Conservation (phyloP, 1,140 invertebrate genomes). For the Probaryconus sp. region DNA sequence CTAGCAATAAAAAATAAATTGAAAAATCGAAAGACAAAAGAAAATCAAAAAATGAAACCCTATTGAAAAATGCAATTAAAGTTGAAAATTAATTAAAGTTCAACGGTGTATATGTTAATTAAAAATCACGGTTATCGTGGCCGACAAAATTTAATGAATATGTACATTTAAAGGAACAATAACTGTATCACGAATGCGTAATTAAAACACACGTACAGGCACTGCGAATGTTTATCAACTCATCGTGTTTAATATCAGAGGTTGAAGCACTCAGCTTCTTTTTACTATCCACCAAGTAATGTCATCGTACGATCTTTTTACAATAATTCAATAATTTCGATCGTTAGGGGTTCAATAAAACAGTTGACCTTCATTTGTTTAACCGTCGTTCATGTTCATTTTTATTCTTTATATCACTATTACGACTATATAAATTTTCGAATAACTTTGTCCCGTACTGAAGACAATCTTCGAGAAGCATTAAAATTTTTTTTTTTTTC, state of each 20-base stretch:
- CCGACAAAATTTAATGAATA: background rate
- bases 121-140: background rate
- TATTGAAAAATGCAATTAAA: too few species aligned
- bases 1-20: too few species aligned
- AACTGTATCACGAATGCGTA: background rate
- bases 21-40: too few species aligned
- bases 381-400: conserved; percentile 4
- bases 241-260: conserved; percentile 15
- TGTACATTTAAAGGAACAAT: background rate
- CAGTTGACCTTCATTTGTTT: background rate
- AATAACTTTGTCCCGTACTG: too few species aligned
- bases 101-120: too few species aligned
- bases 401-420: background rate
- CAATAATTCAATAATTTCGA: conserved; percentile 15
- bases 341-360: conserved; percentile 13
- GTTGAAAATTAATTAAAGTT: too few species aligned
- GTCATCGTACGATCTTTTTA: conserved; percentile 7
- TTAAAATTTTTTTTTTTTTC: too few species aligned
- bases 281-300: conserved; percentile 4
- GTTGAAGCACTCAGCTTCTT: conserved; percentile 6
- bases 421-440: too few species aligned
- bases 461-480: too few species aligned
- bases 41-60: too few species aligned
- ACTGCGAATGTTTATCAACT: conserved; percentile 13
- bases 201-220: background rate